Evolutionary conservation across 2,113 vertebrate genomes (phyloP).

Genomic region (Poeciliopsis prolifica): DNA sequence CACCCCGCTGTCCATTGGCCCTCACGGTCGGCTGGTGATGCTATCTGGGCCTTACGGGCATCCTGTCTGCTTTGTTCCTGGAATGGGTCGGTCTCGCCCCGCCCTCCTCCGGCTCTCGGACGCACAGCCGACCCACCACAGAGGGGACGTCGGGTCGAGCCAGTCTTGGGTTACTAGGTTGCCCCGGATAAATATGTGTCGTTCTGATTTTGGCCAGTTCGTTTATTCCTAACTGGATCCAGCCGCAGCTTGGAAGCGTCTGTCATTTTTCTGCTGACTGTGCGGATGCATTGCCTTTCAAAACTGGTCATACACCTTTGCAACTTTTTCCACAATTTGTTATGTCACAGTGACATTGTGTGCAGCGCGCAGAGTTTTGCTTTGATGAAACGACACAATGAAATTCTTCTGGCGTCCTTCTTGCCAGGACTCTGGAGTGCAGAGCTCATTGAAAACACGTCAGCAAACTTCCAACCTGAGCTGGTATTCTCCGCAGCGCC

Average conservation of each 20-base stretch:
- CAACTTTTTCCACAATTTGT: neutral
- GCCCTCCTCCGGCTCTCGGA: constrained; percentile 9
- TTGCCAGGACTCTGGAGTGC: neutral
- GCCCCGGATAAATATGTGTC: constrained; percentile 23
- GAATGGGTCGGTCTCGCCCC: constrained; percentile 55
- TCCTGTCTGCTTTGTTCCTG: constrained; percentile 72
- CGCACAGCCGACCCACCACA: constrained; percentile 6
- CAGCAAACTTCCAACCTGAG: neutral
- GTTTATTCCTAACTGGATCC: constrained; percentile 21
- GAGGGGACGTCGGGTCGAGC: constrained; percentile 44
- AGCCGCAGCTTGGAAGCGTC: constrained; percentile 19
- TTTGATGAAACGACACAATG: neutral
- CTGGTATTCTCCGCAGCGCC: neutral
- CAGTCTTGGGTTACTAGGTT: constrained; percentile 59
- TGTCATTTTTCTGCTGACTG: constrained; percentile 5
- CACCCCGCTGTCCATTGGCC: constrained; percentile 67
- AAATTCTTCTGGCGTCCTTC: neutral
- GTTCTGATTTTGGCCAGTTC: constrained; percentile 27
- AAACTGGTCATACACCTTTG: too few relatives aligned
- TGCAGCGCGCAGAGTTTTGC: neutral
- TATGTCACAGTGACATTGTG: neutral
- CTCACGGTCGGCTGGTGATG: constrained; percentile 69
- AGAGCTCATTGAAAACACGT: neutral
- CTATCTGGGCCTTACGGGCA: constrained; percentile 78
- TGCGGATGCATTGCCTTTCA: neutral